phyloP scores from a whole-genome alignment of 2,888 invertebrate species.

The Brachyopa scutellaris region DNA sequence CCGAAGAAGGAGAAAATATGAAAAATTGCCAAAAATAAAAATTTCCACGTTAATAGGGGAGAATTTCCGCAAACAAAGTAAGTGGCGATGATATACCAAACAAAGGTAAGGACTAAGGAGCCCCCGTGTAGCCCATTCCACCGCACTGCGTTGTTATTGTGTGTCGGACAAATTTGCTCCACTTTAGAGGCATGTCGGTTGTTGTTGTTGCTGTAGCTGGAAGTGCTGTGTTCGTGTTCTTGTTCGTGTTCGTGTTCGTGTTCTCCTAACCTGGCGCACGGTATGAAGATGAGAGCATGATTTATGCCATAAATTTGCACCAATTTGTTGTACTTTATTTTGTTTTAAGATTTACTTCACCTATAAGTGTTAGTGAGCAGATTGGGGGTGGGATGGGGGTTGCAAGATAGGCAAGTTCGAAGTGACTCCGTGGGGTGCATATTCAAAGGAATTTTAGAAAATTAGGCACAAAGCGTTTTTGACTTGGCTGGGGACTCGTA shows the following conservation, averaged over 20 bases:
- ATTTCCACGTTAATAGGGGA: slow-evolving; percentile 60
- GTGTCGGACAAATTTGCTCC: slow-evolving; percentile 70
- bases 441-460: too few relatives aligned
- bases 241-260: slow-evolving; percentile 69
- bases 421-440: too few relatives aligned
- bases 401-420: background rate
- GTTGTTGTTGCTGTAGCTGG: slow-evolving; percentile 49
- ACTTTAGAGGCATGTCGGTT: slow-evolving; percentile 61
- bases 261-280: slow-evolving; percentile 47
- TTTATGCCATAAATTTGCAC: slow-evolving; percentile 72
- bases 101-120: slow-evolving; percentile 11
- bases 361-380: slow-evolving; percentile 42
- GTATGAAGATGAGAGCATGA: slow-evolving; percentile 61
- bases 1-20: slow-evolving; percentile 50
- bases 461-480: too few relatives aligned
- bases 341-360: slow-evolving; percentile 64
- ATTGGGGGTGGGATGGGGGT: background rate
- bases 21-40: slow-evolving; percentile 69
- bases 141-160: slow-evolving; percentile 33
- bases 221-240: slow-evolving; percentile 66
- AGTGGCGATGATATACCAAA: slow-evolving; percentile 64
- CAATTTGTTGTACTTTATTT: slow-evolving; percentile 70
- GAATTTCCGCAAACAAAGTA: slow-evolving; percentile 61
- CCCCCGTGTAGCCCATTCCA: background rate
- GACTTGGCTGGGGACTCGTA: too few relatives aligned